These are phyloP conservation scores for Hypomecis atomaria DNA, from an alignment of 2,888 invertebrate genomes.

Conservation along the genomic window DNA sequence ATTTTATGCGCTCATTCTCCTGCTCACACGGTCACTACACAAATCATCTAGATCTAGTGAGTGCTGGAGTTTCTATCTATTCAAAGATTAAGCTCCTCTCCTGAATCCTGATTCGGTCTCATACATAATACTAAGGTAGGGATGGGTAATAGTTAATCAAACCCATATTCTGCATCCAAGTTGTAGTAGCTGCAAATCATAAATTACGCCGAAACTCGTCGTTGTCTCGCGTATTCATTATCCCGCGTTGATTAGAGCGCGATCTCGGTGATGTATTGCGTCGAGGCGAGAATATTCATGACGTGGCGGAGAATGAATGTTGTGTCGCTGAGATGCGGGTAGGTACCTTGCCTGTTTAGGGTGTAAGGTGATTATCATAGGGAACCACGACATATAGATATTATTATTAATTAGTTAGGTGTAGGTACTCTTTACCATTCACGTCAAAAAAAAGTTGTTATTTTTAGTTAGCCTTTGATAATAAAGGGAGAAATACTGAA, in stretches of 20 bases:
- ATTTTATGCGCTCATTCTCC: too few relatives aligned
- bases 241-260: constrained; percentile 44
- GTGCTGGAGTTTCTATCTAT: too few relatives aligned
- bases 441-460: too few relatives aligned
- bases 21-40: too few relatives aligned
- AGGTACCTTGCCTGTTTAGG: background rate
- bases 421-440: too few relatives aligned
- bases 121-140: background rate
- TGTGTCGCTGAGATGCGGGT: background rate
- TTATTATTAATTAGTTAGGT: background rate
- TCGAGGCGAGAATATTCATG: constrained; percentile 24
- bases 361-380: background rate
- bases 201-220: constrained; percentile 32
- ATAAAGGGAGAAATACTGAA: too few relatives aligned
- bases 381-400: background rate
- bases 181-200: constrained; percentile 30
- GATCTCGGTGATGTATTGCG: constrained; percentile 44
- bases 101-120: background rate
- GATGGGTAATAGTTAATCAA: constrained; percentile 3
- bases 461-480: too few relatives aligned
- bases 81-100: too few relatives aligned
- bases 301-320: constrained; percentile 21
- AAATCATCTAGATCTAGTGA: too few relatives aligned
- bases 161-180: constrained; percentile 12
- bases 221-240: constrained; percentile 38